These are phyloP conservation scores for Adineta ricciae DNA, from an alignment of 2,888 invertebrate species.

Conservation along the genomic window DNA sequence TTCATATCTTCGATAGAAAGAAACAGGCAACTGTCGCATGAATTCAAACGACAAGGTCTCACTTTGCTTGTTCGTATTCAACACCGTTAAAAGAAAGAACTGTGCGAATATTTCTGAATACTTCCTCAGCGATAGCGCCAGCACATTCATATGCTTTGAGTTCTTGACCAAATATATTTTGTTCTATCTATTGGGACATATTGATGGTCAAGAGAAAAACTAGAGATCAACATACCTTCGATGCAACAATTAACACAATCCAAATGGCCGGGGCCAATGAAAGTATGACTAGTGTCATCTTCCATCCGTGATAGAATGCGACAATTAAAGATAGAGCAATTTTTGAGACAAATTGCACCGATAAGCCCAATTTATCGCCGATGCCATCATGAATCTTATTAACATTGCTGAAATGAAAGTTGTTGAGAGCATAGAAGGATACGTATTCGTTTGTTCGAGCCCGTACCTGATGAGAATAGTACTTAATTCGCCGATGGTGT, in stretches of 20 bases:
- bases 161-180: conserved; percentile 25
- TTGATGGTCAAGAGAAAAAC: too few species aligned
- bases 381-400: conserved; percentile 65
- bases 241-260: conserved; percentile 36
- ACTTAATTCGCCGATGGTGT: conserved; percentile 36
- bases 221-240: conserved; percentile 18
- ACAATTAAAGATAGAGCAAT: conserved; percentile 62
- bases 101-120: conserved; percentile 22
- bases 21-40: neutral
- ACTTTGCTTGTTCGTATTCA: conserved; percentile 21
- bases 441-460: too few species aligned
- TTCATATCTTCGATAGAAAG: neutral
- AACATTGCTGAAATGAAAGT: conserved; percentile 37
- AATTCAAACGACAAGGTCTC: neutral
- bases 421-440: too few species aligned
- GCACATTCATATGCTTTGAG: conserved; percentile 31
- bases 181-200: neutral
- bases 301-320: conserved; percentile 54
- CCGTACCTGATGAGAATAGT: neutral
- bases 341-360: conserved; percentile 61
- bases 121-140: conserved; percentile 32
- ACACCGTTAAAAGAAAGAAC: conserved; percentile 31
- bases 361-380: conserved; percentile 69
- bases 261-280: conserved; percentile 52
- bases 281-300: conserved; percentile 55